These are phyloP conservation scores for Galleria mellonella DNA, from an alignment of 1,140 invertebrate genomes.

Conservation along the genomic window DNA sequence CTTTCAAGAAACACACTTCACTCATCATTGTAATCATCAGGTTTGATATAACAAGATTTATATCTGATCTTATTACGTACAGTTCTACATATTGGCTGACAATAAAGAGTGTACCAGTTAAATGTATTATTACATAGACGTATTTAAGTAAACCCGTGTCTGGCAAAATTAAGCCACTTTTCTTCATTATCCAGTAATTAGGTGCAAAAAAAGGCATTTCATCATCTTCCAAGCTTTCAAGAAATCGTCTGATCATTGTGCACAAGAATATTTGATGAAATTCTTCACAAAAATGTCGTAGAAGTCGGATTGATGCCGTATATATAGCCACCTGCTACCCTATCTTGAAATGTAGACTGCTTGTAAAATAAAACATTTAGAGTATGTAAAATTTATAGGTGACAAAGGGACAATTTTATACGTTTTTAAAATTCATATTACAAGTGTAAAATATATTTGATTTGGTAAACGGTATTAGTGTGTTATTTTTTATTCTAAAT, in stretches of 20 bases:
- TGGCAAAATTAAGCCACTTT: constrained; percentile 47
- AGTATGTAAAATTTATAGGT: no score
- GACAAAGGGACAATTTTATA: no score
- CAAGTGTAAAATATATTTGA: no score
- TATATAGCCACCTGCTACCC: no score
- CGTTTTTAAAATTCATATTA: no score
- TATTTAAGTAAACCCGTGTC: constrained; percentile 22
- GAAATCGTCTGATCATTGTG: constrained; percentile 32
- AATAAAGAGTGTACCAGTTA: constrained; percentile 39
- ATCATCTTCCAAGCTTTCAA: constrained; percentile 35
- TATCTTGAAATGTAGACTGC: no score
- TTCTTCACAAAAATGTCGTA: no score
- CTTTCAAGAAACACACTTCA: constrained; percentile 46
- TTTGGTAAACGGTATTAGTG: no score
- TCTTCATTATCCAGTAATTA: constrained; percentile 48
- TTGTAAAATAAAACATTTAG: no score
- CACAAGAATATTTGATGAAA: no score
- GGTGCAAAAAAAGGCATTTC: constrained; percentile 36
- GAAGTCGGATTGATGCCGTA: no score
- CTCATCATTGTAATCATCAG: constrained; percentile 58
- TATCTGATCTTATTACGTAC: constrained; percentile 43
- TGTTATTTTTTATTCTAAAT: no score
- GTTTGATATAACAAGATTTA: constrained; percentile 46
- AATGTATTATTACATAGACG: constrained; percentile 33
- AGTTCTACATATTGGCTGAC: constrained; percentile 48